phyloP scores from a whole-genome alignment of 2,888 invertebrate genomes.

The Brenthis hecate region DNA sequence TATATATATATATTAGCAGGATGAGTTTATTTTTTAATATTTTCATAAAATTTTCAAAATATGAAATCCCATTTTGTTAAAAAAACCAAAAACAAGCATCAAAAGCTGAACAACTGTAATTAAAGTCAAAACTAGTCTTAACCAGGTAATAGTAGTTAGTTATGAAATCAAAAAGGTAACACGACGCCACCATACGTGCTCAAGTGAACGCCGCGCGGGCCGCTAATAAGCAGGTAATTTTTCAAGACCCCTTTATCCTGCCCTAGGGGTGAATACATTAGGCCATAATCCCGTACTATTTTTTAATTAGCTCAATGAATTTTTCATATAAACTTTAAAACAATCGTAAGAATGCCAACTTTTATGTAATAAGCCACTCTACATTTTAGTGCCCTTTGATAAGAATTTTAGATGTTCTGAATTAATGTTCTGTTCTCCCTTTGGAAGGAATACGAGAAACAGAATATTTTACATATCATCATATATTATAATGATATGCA shows the following conservation, averaged over 20 bases:
- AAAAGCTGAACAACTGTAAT: slow-evolving; percentile 24
- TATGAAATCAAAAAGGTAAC: slow-evolving; percentile 30
- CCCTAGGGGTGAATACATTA: slow-evolving; percentile 67
- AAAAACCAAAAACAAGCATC: slow-evolving; percentile 1
- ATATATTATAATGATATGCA: too few relatives aligned
- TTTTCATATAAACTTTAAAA: slow-evolving; percentile 52
- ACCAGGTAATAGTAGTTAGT: slow-evolving; percentile 25
- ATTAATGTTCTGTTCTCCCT: slow-evolving; percentile 7
- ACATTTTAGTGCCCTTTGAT: slow-evolving; percentile 17
- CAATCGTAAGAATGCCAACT: slow-evolving; percentile 37
- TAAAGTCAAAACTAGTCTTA: slow-evolving; percentile 19
- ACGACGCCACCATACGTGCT: slow-evolving; percentile 54
- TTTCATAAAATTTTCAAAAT: too few relatives aligned
- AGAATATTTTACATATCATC: slow-evolving; percentile 12
- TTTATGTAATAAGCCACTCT: slow-evolving; percentile 22
- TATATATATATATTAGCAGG: too few relatives aligned
- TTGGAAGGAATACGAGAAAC: slow-evolving; percentile 12
- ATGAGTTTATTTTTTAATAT: too few relatives aligned
- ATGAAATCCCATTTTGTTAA: background rate
- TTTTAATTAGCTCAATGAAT: slow-evolving; percentile 57
- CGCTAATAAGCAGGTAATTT: slow-evolving; percentile 64
- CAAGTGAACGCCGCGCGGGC: slow-evolving; percentile 50
- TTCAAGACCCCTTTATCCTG: slow-evolving; percentile 50
- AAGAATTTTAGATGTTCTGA: slow-evolving; percentile 21
- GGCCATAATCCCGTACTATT: slow-evolving; percentile 60